A percentile compares a stretch with the other conserved stretches of the same genome.
Evolutionary conservation across 35 echinoderm and acorn worm genomes (phyloP).

Genomic region (Acanthaster planci): DNA sequence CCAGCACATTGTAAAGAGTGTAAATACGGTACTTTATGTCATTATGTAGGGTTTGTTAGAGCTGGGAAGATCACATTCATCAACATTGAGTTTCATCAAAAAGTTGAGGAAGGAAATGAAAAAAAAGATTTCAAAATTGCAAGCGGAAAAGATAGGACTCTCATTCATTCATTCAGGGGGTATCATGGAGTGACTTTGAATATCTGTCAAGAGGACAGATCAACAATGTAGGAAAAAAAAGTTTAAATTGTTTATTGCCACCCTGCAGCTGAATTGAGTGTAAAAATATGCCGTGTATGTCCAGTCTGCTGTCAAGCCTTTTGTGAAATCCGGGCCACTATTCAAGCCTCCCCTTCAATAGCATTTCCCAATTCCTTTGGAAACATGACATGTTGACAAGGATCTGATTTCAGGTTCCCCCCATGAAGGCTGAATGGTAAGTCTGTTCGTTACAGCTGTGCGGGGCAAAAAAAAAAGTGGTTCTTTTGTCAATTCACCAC

Average conservation of each 20-base stretch:
- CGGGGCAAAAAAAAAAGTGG: no score
- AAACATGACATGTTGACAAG: background rate
- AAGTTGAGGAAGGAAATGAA: no score
- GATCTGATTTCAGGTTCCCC: no score
- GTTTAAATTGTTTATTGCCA: constrained; percentile 19
- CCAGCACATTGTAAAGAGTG: constrained; percentile 12
- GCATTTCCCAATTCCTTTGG: background rate
- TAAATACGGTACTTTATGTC: background rate
- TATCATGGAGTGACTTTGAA: constrained; percentile 14
- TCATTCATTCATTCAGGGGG: no score
- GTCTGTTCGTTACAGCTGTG: no score
- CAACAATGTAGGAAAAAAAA: background rate
- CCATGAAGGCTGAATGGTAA: no score
- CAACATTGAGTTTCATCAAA: background rate
- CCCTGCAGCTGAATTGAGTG: constrained; percentile 22
- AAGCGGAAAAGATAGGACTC: background rate
- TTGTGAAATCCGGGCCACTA: no score
- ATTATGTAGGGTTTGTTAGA: background rate
- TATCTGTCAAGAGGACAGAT: constrained; percentile 15
- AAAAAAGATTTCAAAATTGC: background rate
- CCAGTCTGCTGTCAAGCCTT: no score
- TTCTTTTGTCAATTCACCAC: no score
- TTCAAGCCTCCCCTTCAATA: no score
- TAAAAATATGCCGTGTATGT: no score
- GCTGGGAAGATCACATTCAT: background rate